phyloP scores from a whole-genome alignment of 1,140 invertebrate species.

The Microvelia longipes region DNA sequence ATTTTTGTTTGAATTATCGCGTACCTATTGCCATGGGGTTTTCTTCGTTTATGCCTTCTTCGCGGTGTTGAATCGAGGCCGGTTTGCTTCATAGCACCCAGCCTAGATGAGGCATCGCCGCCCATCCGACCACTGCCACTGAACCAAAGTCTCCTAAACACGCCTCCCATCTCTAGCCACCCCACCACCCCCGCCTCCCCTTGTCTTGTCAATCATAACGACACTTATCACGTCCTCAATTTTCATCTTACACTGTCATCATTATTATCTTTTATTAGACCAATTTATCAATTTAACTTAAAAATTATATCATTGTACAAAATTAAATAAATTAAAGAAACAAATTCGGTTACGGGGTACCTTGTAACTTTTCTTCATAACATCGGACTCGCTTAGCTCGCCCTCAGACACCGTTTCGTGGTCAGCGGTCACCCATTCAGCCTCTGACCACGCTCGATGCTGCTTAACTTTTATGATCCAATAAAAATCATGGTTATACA shows the following conservation, averaged over 20 bases:
- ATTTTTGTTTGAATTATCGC: background rate
- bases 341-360: too few species aligned
- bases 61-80: background rate
- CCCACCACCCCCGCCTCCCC: background rate
- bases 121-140: background rate
- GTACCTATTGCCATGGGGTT: background rate
- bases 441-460: too few species aligned
- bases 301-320: too few species aligned
- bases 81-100: conserved; percentile 2
- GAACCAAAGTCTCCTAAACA: background rate
- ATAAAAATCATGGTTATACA: too few species aligned
- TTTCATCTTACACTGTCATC: background rate
- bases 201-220: background rate
- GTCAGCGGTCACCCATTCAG: too few species aligned
- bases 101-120: background rate
- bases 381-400: too few species aligned
- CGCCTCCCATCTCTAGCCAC: background rate
- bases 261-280: too few species aligned
- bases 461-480: too few species aligned
- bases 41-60: background rate
- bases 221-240: background rate
- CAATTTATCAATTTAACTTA: too few species aligned
- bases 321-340: too few species aligned
- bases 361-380: too few species aligned
- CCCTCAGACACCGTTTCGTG: too few species aligned